A percentile compares a stretch with the other conserved stretches of the same genome.
Evolutionary conservation across 2,113 vertebrate genomes (phyloP).

Genomic region (Xenopus borealis): DNA sequence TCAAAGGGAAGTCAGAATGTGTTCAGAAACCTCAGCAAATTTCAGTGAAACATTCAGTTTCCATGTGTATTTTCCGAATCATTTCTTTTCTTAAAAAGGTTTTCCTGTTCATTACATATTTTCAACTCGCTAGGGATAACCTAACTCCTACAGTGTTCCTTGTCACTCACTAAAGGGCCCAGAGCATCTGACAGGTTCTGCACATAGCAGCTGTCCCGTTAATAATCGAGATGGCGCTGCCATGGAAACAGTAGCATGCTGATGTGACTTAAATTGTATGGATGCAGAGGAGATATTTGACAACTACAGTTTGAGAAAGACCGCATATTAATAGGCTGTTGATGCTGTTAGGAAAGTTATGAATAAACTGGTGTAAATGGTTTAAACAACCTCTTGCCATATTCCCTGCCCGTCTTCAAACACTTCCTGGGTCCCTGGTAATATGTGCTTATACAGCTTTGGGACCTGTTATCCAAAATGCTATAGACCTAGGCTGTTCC

Average conservation of each 20-base stretch:
- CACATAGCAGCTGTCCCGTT: constrained; percentile 36
- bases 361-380: constrained; percentile 20
- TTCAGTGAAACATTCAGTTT: background rate
- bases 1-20: too few relatives aligned
- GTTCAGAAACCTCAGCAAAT: too few relatives aligned
- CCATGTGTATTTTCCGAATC: background rate
- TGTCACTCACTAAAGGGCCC: constrained; percentile 14
- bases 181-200: constrained; percentile 33
- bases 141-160: constrained; percentile 22
- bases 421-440: too few relatives aligned
- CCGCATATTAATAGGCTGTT: constrained; percentile 18
- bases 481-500: too few relatives aligned
- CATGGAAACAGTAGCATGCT: constrained; percentile 33
- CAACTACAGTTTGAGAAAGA: constrained; percentile 12
- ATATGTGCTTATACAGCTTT: too few relatives aligned
- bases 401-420: too few relatives aligned
- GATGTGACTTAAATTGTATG: constrained; percentile 33
- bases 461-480: too few relatives aligned
- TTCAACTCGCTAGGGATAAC: constrained; percentile 11
- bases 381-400: constrained; percentile 6
- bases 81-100: background rate
- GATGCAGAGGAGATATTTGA: constrained; percentile 26
- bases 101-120: background rate
- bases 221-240: constrained; percentile 33
- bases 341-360: constrained; percentile 24